A percentile compares a stretch with the other conserved stretches of the same genome.
Conservation (phyloP, 35 echinoderm and acorn worm genomes). For the Chiridota heheva region DNA sequence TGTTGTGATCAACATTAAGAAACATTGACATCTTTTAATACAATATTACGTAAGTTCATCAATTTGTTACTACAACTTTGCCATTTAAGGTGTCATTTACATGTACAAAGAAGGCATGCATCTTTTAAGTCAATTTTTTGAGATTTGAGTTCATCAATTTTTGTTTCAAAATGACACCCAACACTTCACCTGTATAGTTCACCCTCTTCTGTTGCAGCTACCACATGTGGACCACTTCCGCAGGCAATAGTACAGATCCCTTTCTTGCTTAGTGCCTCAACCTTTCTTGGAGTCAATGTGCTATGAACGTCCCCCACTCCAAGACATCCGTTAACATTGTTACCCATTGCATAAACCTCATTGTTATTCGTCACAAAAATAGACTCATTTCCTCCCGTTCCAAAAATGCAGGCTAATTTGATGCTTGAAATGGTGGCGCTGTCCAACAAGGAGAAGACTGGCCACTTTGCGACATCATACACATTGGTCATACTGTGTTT, state of each 20-base stretch:
- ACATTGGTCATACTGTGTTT: slow-evolving; percentile 99
- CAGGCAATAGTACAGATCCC: slow-evolving; percentile 61
- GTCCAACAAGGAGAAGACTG: slow-evolving; percentile 81
- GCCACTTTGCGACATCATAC: slow-evolving; percentile 97
- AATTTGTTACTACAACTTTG: too few relatives aligned
- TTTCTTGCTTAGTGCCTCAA: slow-evolving; percentile 81
- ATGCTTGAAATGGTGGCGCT: slow-evolving; percentile 59
- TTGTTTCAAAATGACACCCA: too few relatives aligned
- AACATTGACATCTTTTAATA: too few relatives aligned
- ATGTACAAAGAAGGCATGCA: too few relatives aligned
- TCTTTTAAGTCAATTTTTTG: too few relatives aligned
- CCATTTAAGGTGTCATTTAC: too few relatives aligned
- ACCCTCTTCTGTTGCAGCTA: slow-evolving; percentile 78
- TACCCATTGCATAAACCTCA: slow-evolving; percentile 88
- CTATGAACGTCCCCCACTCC: slow-evolving; percentile 87
- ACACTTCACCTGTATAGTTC: slow-evolving; percentile 91
- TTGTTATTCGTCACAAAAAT: slow-evolving; percentile 88
- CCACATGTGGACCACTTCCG: slow-evolving; percentile 96
- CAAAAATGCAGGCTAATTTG: slow-evolving; percentile 81
- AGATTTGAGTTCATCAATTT: too few relatives aligned
- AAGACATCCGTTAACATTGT: slow-evolving; percentile 85
- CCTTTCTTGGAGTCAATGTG: slow-evolving; percentile 79
- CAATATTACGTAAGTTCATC: too few relatives aligned
- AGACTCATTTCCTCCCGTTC: slow-evolving; percentile 86
- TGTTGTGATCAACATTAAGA: too few relatives aligned